These are phyloP conservation scores for Amblyjoppa proteus DNA, from an alignment of 2,888 invertebrate species.

Conservation along the genomic window DNA sequence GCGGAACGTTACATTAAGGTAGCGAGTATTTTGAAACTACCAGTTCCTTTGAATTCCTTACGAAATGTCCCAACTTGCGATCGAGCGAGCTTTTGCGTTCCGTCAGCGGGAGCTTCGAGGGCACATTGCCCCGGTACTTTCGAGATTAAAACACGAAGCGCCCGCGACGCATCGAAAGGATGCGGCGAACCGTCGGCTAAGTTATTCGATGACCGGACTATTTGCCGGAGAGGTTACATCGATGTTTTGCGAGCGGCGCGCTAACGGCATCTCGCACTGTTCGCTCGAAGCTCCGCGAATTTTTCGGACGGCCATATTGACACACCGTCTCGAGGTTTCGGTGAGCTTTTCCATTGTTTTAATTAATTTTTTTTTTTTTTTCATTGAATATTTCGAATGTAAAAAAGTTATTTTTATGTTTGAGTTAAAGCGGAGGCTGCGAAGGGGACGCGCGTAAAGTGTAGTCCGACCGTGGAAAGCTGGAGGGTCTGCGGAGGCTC, in stretches of 20 bases:
- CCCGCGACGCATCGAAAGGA: not conserved
- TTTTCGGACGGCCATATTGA: too few relatives aligned
- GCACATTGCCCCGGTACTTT: not conserved
- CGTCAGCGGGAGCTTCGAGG: not conserved
- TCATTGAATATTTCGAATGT: too few relatives aligned
- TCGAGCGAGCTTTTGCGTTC: not conserved
- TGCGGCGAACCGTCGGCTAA: not conserved
- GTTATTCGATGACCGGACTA: not conserved
- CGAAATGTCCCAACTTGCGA: not conserved
- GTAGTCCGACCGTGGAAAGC: conserved; percentile 69
- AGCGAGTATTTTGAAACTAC: not conserved
- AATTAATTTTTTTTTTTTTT: not conserved
- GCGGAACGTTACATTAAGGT: not conserved
- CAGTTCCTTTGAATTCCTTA: not conserved
- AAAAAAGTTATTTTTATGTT: not conserved
- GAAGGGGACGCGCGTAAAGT: conserved; percentile 49
- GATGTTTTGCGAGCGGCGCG: not conserved
- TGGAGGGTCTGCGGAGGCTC: conserved; percentile 74
- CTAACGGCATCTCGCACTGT: not conserved
- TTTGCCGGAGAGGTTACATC: not conserved
- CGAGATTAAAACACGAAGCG: conserved; percentile 1
- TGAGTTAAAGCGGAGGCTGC: not conserved
- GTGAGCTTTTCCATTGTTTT: too few relatives aligned
- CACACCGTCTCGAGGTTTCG: too few relatives aligned
- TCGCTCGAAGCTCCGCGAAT: too few relatives aligned